Conservation (phyloP, 2,797 vertebrate genomes). For the Sebastes ruberrimus region DNA sequence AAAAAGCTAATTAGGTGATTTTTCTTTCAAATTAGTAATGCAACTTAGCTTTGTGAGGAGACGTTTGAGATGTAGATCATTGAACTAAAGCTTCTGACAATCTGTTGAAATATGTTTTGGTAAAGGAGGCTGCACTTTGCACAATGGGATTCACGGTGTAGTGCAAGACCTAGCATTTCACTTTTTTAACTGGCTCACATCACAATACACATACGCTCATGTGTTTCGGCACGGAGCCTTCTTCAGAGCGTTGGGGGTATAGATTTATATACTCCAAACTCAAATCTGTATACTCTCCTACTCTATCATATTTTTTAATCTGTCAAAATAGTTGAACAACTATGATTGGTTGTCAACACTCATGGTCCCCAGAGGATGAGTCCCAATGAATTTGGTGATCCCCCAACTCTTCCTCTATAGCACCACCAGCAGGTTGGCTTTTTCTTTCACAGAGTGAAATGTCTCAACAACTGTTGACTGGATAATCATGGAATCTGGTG, state of each 20-base stretch:
- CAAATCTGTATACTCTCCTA: too few species aligned
- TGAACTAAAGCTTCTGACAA: neutral
- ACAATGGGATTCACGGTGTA: too few species aligned
- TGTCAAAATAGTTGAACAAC: accelerated
- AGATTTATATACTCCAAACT: too few species aligned
- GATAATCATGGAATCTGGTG: neutral
- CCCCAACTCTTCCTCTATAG: neutral
- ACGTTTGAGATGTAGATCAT: neutral
- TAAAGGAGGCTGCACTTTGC: too few species aligned
- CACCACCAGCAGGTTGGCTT: neutral
- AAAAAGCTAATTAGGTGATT: neutral
- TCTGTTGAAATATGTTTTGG: neutral
- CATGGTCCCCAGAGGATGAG: neutral
- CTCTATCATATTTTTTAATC: neutral
- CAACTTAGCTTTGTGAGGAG: neutral
- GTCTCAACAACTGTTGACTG: neutral
- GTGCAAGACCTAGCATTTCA: too few species aligned
- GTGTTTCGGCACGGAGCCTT: too few species aligned
- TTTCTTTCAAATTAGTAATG: neutral
- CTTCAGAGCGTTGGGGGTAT: accelerated
- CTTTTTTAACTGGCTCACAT: too few species aligned
- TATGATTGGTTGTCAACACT: neutral
- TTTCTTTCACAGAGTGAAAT: neutral
- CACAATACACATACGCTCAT: too few species aligned
- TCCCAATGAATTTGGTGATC: neutral